Evolutionary conservation across 2,888 invertebrate species (phyloP).

Genomic region (Eristalis tenax): DNA sequence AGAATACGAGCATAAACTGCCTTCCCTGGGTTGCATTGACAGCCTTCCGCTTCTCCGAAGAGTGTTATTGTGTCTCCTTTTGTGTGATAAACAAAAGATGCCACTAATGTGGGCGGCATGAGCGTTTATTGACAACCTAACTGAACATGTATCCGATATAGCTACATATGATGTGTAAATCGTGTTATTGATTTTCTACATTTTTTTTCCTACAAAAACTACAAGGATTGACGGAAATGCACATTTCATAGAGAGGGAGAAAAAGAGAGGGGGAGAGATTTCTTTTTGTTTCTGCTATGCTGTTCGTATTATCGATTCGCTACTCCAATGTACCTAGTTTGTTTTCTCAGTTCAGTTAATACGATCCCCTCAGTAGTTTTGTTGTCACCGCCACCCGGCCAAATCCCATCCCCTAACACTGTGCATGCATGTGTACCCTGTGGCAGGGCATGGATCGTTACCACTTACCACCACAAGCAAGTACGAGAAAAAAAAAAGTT

Average conservation of each 20-base stretch:
- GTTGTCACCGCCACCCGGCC: neutral
- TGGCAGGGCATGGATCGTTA: neutral
- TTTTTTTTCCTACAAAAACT: constrained; percentile 1
- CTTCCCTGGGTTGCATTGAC: neutral
- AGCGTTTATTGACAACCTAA: constrained; percentile 1
- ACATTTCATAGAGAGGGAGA: neutral
- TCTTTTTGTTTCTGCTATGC: neutral
- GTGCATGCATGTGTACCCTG: neutral
- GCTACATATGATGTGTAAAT: too few relatives aligned
- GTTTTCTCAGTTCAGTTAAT: neutral
- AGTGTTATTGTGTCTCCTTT: constrained; percentile 17
- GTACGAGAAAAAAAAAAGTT: constrained; percentile 14
- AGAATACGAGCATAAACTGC: neutral
- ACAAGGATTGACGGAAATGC: constrained; percentile 13
- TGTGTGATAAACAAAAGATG: constrained; percentile 39
- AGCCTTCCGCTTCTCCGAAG: neutral
- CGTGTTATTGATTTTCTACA: constrained; percentile 13
- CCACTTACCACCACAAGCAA: constrained; percentile 2
- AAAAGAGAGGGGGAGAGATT: neutral
- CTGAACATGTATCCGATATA: neutral
- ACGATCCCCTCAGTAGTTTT: neutral
- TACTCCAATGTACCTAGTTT: neutral
- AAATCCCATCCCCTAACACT: neutral
- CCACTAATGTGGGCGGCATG: neutral
- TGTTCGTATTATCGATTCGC: neutral